These are phyloP conservation scores for Lates japonicus DNA, from an alignment of 2,797 vertebrate species.

Conservation along the genomic window DNA sequence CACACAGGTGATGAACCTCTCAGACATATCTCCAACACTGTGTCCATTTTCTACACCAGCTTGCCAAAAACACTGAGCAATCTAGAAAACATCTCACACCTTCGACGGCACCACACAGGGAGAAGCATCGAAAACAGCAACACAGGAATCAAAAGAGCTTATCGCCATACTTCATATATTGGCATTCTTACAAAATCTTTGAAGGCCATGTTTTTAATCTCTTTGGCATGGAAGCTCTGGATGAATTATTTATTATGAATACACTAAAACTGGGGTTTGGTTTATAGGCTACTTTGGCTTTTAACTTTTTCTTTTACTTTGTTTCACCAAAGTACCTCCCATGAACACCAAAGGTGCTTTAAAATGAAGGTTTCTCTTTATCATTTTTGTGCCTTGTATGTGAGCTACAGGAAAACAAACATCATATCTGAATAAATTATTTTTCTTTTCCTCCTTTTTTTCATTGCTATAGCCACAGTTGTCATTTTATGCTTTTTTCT, in stretches of 20 bases:
- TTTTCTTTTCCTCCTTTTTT: slow-evolving; percentile 22
- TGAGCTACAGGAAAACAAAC: slow-evolving; percentile 84
- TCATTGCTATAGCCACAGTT: slow-evolving; percentile 18
- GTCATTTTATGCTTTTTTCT: slow-evolving; percentile 40
- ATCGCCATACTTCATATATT: slow-evolving; percentile 62
- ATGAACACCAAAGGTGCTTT: slow-evolving; percentile 91
- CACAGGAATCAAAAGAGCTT: slow-evolving; percentile 59
- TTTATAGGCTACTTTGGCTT: slow-evolving; percentile 78
- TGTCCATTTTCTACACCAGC: slow-evolving; percentile 91
- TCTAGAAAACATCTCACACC: slow-evolving; percentile 65
- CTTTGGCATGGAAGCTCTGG: slow-evolving; percentile 65
- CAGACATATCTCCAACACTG: slow-evolving; percentile 96
- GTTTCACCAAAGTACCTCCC: slow-evolving; percentile 90
- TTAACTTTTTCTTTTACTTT: slow-evolving; percentile 74
- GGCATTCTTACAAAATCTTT: slow-evolving; percentile 55
- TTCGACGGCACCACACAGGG: slow-evolving; percentile 62
- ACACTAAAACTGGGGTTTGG: slow-evolving; percentile 71
- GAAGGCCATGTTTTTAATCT: slow-evolving; percentile 72
- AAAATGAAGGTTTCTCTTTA: slow-evolving; percentile 87
- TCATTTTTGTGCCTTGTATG: slow-evolving; percentile 90
- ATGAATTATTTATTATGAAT: slow-evolving; percentile 69
- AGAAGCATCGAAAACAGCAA: slow-evolving; percentile 62
- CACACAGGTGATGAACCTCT: slow-evolving; percentile 82
- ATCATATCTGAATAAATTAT: slow-evolving; percentile 54
- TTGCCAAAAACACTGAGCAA: slow-evolving; percentile 87